These are phyloP conservation scores for Thinocorus orbignyianus DNA, from an alignment of 2,113 vertebrate species.

Conservation along the genomic window DNA sequence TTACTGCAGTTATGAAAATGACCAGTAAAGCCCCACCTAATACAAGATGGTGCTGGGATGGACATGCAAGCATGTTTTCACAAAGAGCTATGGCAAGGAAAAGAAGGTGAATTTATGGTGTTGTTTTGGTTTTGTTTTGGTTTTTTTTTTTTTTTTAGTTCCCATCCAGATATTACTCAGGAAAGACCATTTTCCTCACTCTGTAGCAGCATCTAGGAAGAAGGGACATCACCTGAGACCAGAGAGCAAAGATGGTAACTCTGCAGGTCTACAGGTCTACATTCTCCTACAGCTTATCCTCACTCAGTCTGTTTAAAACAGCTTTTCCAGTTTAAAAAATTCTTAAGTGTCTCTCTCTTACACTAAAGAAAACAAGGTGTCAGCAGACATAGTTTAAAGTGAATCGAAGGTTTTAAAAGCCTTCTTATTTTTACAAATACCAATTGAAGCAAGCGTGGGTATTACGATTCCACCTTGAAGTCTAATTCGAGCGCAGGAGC, in stretches of 20 bases:
- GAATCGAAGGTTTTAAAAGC: conserved; percentile 14
- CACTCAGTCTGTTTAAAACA: not conserved
- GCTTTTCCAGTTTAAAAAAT: conserved; percentile 30
- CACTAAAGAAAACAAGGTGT: not conserved
- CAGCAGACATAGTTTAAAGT: not conserved
- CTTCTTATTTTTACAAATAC: not conserved
- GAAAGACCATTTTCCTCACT: not conserved
- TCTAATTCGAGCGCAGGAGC: conserved; percentile 17
- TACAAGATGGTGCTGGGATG: not conserved
- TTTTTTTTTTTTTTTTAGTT: not conserved
- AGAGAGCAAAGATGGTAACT: not conserved
- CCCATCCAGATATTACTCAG: not conserved
- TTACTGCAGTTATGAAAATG: not conserved
- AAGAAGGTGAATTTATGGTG: not conserved
- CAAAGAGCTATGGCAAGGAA: not conserved
- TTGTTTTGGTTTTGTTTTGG: not conserved
- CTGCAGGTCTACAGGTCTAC: not conserved
- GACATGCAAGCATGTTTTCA: not conserved
- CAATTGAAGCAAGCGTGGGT: conserved; percentile 7
- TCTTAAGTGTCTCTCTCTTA: not conserved
- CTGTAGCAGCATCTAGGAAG: not conserved
- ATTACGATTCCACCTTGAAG: conserved; percentile 45
- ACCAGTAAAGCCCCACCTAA: not conserved
- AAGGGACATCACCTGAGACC: not conserved
- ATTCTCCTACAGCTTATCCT: not conserved